Evolutionary conservation across 2,888 invertebrate genomes (phyloP).

Genomic region (Caprella mutica): DNA sequence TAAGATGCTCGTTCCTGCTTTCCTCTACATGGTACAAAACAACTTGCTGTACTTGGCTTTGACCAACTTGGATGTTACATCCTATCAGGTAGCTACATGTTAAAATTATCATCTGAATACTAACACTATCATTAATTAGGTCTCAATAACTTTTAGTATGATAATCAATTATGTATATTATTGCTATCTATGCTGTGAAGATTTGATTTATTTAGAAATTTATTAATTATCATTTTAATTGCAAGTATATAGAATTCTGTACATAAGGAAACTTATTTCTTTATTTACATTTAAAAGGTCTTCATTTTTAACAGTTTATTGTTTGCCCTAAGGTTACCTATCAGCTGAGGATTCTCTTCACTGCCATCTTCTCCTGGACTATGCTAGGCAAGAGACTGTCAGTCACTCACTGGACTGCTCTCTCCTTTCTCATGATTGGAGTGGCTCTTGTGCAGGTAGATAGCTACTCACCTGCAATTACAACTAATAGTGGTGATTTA

Average conservation of each 20-base stretch:
- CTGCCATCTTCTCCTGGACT: constrained; percentile 85
- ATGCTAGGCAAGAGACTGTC: constrained; percentile 66
- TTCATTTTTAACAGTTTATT: too few relatives aligned
- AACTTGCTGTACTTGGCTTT: constrained; percentile 35
- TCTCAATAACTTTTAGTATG: too few relatives aligned
- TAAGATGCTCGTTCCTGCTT: constrained; percentile 26
- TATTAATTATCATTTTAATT: too few relatives aligned
- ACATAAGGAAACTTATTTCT: too few relatives aligned
- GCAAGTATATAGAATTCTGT: too few relatives aligned
- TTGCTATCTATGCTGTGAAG: too few relatives aligned
- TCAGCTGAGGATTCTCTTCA: constrained; percentile 91
- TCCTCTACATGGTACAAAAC: constrained; percentile 34
- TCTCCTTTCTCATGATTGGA: constrained; percentile 67
- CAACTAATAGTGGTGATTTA: too few relatives aligned
- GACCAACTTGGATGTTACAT: constrained; percentile 34
- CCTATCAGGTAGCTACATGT: constrained; percentile 34
- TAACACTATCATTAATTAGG: too few relatives aligned
- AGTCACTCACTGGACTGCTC: constrained; percentile 73
- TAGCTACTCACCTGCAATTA: background rate
- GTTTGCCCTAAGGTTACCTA: constrained; percentile 87
- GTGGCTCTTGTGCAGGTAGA: constrained; percentile 36
- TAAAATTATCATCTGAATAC: too few relatives aligned
- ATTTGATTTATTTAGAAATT: too few relatives aligned
- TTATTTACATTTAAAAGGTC: too few relatives aligned
- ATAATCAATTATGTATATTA: too few relatives aligned